phyloP scores from a whole-genome alignment of 2,888 invertebrate species.

The Drosophila neotestacea region DNA sequence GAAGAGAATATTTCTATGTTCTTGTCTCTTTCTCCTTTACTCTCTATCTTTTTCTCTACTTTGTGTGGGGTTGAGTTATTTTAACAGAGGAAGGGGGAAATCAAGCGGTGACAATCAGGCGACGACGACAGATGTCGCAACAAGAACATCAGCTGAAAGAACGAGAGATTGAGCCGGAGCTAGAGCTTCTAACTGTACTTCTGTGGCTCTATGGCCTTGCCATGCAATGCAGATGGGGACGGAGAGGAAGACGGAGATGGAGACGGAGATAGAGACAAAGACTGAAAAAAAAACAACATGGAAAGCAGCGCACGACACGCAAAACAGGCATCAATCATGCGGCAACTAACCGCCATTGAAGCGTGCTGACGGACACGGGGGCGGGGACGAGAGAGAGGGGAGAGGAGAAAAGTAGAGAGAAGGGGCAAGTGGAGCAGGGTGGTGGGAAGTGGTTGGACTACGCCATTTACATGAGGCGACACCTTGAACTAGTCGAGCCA shows the following conservation, averaged over 20 bases:
- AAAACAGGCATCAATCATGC: constrained; percentile 81
- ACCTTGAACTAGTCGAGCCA: constrained; percentile 69
- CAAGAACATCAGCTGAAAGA: constrained; percentile 29
- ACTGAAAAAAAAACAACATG: constrained; percentile 36
- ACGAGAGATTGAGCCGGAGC: constrained; percentile 26
- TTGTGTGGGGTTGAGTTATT: constrained; percentile 43
- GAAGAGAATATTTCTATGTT: not conserved
- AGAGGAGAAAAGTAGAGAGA: constrained; percentile 1
- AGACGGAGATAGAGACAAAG: constrained; percentile 18
- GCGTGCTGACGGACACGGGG: constrained; percentile 45
- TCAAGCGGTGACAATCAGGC: constrained; percentile 50
- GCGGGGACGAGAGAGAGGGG: not conserved
- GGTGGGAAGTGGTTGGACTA: constrained; percentile 31
- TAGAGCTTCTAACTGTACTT: constrained; percentile 57
- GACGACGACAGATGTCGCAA: constrained; percentile 61
- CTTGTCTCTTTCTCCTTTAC: not conserved
- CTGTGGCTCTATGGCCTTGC: constrained; percentile 59
- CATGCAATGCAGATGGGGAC: constrained; percentile 29
- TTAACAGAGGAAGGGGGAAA: not conserved
- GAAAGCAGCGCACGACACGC: constrained; percentile 70
- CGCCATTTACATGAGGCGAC: constrained; percentile 71
- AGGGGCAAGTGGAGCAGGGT: constrained; percentile 9
- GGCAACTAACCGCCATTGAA: constrained; percentile 67
- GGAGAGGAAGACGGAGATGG: not conserved
- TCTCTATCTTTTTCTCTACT: not conserved